Evolutionary conservation across 2,113 vertebrate genomes (phyloP).

Genomic region (Dasypus novemcinctus): DNA sequence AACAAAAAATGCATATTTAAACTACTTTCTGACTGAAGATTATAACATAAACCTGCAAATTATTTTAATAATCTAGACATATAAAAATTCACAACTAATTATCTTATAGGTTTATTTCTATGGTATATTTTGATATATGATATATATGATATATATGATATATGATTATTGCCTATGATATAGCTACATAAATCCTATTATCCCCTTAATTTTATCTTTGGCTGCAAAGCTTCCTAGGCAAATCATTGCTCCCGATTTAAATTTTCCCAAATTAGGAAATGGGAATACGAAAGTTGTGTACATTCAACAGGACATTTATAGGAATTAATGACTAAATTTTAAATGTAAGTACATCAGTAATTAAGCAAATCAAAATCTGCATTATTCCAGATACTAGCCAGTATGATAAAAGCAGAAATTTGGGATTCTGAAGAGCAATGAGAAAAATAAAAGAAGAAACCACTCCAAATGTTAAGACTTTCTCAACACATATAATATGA

Average conservation of each 20-base stretch:
- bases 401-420: background rate
- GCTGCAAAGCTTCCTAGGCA: background rate
- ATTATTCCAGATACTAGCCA: background rate
- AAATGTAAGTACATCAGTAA: no score
- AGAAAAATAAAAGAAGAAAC: background rate
- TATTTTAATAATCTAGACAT: background rate
- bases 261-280: no score
- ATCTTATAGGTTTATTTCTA: background rate
- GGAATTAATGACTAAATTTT: no score
- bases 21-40: background rate
- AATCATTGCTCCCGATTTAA: background rate
- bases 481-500: background rate
- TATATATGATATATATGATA: no score
- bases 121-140: no score
- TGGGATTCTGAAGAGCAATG: background rate
- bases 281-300: background rate
- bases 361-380: constrained; percentile 7
- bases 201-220: background rate
- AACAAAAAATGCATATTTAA: background rate
- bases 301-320: no score
- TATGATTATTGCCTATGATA: no score
- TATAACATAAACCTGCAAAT: background rate
- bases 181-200: background rate
- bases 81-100: background rate
- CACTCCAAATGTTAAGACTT: background rate